Percentiles rank a stretch among this genome's conserved stretches.
Conservation (phyloP, 2,113 vertebrate species). For the Carassius gibelio region DNA sequence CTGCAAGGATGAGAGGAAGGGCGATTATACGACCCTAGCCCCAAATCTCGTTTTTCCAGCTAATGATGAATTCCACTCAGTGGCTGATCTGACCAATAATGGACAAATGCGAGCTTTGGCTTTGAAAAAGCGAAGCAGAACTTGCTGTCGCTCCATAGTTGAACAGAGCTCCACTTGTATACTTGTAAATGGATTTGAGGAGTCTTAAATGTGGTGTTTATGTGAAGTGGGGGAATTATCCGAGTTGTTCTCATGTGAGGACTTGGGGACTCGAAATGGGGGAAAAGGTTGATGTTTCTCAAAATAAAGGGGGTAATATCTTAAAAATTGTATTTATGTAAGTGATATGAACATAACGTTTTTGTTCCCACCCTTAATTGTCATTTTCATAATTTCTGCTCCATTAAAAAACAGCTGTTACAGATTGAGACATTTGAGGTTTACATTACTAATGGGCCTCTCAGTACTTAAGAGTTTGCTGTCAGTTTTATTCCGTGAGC, state of each 20-base stretch:
- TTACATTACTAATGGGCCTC: conserved; percentile 21
- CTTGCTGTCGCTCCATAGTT: conserved; percentile 29
- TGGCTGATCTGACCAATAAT: conserved; percentile 34
- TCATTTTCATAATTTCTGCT: conserved; percentile 34
- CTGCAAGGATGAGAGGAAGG: not conserved
- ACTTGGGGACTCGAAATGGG: conserved; percentile 24
- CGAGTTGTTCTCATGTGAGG: conserved; percentile 16
- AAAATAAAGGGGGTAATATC: conserved; percentile 29
- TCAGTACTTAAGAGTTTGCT: not conserved
- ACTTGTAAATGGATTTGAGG: conserved; percentile 50
- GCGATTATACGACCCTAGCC: conserved; percentile 16
- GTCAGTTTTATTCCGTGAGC: conserved; percentile 16
- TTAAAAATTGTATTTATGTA: conserved; percentile 48
- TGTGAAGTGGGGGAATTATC: conserved; percentile 38
- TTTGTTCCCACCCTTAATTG: not conserved
- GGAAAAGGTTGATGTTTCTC: conserved; percentile 13
- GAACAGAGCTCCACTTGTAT: conserved; percentile 46
- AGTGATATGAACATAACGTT: conserved; percentile 38
- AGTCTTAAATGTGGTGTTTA: conserved; percentile 48
- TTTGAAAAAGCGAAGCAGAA: conserved; percentile 16
- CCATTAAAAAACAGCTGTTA: conserved; percentile 28
- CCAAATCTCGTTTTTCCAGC: not conserved
- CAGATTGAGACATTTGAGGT: conserved; percentile 37
- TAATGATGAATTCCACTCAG: conserved; percentile 27
- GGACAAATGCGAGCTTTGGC: conserved; percentile 21